Evolutionary conservation across 2,797 vertebrate genomes (phyloP).

Genomic region (Eupleurogrammus muticus): DNA sequence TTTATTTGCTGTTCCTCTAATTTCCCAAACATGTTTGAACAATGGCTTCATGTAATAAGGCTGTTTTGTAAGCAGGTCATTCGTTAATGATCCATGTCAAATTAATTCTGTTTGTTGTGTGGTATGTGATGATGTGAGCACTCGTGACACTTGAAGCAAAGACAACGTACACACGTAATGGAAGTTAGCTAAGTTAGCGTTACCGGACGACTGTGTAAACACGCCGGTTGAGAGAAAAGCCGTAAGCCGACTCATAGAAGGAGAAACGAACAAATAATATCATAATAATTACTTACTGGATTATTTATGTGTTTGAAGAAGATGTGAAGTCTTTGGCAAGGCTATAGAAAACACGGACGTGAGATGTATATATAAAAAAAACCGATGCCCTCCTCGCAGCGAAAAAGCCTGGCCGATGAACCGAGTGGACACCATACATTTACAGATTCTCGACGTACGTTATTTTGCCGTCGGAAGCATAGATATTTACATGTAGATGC

Average conservation of each 20-base stretch:
- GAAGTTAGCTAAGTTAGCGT: slow-evolving; percentile 11
- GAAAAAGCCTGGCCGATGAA: slow-evolving; percentile 9
- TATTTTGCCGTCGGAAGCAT: neutral
- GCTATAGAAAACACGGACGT: slow-evolving; percentile 40
- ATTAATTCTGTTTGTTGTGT: neutral
- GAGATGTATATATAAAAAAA: slow-evolving; percentile 1
- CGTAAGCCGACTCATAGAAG: neutral
- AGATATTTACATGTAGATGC: too few species aligned
- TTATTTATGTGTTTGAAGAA: slow-evolving; percentile 16
- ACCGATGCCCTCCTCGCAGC: slow-evolving; percentile 20
- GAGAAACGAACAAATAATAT: neutral
- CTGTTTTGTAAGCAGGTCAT: slow-evolving; percentile 5
- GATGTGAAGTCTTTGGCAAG: neutral
- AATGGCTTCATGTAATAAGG: neutral
- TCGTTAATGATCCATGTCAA: neutral
- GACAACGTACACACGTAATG: neutral
- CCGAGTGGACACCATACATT: neutral
- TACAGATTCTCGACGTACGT: neutral
- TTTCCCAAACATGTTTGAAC: neutral
- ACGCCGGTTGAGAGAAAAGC: neutral
- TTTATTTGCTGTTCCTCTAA: neutral
- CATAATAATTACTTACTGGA: slow-evolving; percentile 41
- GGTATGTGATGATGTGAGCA: too few species aligned
- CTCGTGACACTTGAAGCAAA: neutral
- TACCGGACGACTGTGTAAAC: neutral